Percentiles rank a stretch among this genome's conserved stretches.
Conservation (phyloP, 2,888 invertebrate species). For the Drosophila neotestacea region DNA sequence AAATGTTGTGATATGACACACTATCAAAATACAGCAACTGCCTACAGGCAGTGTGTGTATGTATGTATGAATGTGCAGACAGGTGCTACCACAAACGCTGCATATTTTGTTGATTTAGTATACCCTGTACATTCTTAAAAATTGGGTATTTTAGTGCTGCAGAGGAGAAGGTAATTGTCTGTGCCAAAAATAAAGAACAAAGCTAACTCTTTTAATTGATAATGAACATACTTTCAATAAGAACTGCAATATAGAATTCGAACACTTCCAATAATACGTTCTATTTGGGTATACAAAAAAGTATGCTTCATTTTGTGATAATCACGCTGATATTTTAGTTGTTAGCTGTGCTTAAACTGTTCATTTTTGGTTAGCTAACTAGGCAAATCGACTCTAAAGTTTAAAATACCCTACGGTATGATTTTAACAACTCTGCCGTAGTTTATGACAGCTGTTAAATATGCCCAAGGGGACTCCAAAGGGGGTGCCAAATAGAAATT, state of each 20-base stretch:
- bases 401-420: neutral
- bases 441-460: slow-evolving; percentile 11
- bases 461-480: slow-evolving; percentile 6
- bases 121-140: neutral
- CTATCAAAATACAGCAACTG: slow-evolving; percentile 20
- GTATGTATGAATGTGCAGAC: slow-evolving; percentile 9
- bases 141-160: neutral
- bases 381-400: neutral
- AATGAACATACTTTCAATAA: no score
- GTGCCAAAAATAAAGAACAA: no score
- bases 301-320: neutral
- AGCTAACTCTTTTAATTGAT: no score
- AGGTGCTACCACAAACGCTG: slow-evolving; percentile 28
- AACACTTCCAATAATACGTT: neutral
- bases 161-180: neutral
- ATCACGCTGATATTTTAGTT: neutral
- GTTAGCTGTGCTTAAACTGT: neutral
- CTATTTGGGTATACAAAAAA: neutral
- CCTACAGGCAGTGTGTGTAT: slow-evolving; percentile 10
- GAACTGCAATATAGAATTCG: no score
- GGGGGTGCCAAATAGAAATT: slow-evolving; percentile 8
- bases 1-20: slow-evolving; percentile 21
- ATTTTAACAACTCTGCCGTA: neutral
- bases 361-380: neutral
- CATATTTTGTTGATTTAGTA: slow-evolving; percentile 17